Conservation (phyloP, 2,797 vertebrate genomes). For the Propithecus deckenii region DNA sequence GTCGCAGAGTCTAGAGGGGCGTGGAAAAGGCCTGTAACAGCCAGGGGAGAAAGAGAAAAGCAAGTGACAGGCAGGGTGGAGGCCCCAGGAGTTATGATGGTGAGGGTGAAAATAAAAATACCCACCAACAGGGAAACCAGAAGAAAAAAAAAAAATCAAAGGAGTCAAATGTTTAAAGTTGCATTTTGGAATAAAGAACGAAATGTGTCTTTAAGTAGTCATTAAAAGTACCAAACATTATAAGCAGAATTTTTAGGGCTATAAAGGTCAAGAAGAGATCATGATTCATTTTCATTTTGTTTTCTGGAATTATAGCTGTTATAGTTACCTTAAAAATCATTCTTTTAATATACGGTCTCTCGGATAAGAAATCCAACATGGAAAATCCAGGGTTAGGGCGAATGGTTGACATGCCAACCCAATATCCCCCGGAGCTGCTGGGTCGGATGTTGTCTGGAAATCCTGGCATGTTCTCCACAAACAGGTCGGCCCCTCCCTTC, state of each 20-base stretch:
- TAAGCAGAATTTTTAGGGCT: slow-evolving; percentile 22
- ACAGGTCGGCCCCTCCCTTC: slow-evolving; percentile 97
- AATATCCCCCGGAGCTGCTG: slow-evolving; percentile 96
- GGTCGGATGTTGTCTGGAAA: slow-evolving; percentile 96
- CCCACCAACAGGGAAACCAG: background rate
- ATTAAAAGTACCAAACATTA: background rate
- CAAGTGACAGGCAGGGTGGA: background rate
- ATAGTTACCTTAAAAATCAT: slow-evolving; percentile 95
- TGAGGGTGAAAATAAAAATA: background rate
- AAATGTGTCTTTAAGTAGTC: background rate
- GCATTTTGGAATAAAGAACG: background rate
- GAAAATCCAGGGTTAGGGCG: slow-evolving; percentile 96
- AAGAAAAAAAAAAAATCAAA: background rate
- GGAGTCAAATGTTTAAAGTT: background rate
- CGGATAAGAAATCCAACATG: slow-evolving; percentile 95
- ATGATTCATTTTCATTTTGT: background rate
- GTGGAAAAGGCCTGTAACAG: background rate
- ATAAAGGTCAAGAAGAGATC: background rate
- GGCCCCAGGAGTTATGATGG: background rate
- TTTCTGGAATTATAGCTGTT: background rate
- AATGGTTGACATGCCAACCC: slow-evolving; percentile 93
- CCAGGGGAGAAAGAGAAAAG: background rate
- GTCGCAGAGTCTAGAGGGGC: background rate
- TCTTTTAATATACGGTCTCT: slow-evolving; percentile 95
- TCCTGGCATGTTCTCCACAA: slow-evolving; percentile 96